These are phyloP conservation scores for Drosophila picticornis DNA, from an alignment of 2,888 invertebrate species.

Conservation along the genomic window DNA sequence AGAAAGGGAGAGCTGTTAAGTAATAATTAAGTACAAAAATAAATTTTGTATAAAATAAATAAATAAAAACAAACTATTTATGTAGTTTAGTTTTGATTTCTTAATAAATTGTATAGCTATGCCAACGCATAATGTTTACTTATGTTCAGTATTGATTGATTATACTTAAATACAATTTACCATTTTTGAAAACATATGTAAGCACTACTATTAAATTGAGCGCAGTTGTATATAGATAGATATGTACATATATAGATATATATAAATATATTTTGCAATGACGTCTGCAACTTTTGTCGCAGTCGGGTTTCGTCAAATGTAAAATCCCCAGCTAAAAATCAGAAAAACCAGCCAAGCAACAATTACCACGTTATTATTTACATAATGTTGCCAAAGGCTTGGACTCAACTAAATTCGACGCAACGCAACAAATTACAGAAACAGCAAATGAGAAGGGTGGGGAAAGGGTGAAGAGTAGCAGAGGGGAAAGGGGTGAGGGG, in stretches of 20 bases:
- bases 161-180: neutral
- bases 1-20: neutral
- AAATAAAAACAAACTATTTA: neutral
- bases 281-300: constrained; percentile 40
- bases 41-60: no score
- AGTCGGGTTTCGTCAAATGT: constrained; percentile 37
- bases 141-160: neutral
- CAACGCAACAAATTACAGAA: constrained; percentile 41
- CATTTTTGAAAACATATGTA: neutral
- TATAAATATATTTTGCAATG: constrained; percentile 33
- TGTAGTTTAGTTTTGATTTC: neutral
- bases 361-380: constrained; percentile 63
- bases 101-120: neutral
- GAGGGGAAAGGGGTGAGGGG: neutral
- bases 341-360: constrained; percentile 32
- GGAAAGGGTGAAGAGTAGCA: neutral
- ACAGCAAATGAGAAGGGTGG: constrained; percentile 4
- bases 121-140: neutral
- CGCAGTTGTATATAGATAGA: neutral
- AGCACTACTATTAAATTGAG: neutral
- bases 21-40: neutral
- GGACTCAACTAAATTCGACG: constrained; percentile 1
- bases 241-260: constrained; percentile 1
- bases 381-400: constrained; percentile 74
- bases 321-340: constrained; percentile 44